Evolutionary conservation across 2,797 vertebrate genomes (phyloP), one percentile per base, ranked within the genome.

Genomic region (Eurystomus glaucurus): DNA sequence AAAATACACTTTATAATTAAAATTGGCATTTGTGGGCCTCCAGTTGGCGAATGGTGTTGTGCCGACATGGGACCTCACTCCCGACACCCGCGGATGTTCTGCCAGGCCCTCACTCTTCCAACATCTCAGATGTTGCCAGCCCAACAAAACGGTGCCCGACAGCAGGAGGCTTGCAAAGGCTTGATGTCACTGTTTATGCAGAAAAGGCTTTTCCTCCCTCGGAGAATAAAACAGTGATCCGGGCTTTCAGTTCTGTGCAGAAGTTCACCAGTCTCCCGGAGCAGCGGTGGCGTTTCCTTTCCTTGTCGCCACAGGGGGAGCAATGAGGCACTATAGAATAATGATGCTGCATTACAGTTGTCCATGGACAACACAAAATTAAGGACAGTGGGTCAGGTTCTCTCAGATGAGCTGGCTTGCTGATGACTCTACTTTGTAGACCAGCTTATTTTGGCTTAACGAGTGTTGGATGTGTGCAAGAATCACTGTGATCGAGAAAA

Each of bases 1-100:
- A 51, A 97, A 94, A 97, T 94, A 93, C 96, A 94, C 78, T 97
- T 97, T 91, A 66, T 92, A 95, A 96, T 97, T 94, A 83, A 95
- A 95, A 95, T 90, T 95, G 96, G 76, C 93, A 92, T 89, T 96
- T 83, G 85, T 50, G 76, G 85, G 76, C 66, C 89, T 96, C 96
- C 97, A 98, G 97, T 95, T 98, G 97, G 95, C 85, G 91, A 66
- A 58, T 87, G 81, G 80, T 94, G 84, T 68, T 95, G 87, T 95
- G 93, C 94, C 90, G 97, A 93, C 39, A 11, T 86, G 85, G 92
- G 96, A 84, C 88, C 90, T 90, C 70, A 31, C 70, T 96, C 39
- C 93, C 90, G 90, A 96, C 97, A 97, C 93, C 93, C 94, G 85
- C 97, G 92, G 83, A 79, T 33, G 4, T 43, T 29, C 75, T 96